Base-by-base conservation (phyloP, 2,113 vertebrate genomes). In the Dendrocopos noguchii region DNA sequence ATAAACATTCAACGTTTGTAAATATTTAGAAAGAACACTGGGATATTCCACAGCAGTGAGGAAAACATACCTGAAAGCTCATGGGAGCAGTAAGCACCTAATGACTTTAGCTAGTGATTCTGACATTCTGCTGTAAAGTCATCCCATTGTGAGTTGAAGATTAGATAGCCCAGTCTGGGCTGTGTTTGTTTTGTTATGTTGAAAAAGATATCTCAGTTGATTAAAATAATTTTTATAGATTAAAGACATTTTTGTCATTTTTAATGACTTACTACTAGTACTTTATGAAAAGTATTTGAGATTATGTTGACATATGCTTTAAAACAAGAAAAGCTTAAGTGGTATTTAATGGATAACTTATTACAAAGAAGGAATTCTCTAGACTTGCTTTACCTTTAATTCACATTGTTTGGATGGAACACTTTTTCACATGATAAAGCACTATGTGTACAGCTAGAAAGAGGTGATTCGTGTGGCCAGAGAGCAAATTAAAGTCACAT, bases 211-310 rank as follows among this genome's bases (percentile, higher is more conserved):
- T 94, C 93, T 85, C 34, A 36, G 95, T 94, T 59, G 92, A 97
- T 96, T 96, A 94, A 95, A 95, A 94, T 96, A 95, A 94, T 97
- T 94, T 96, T 94, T 77, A 94, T 72, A 98, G 97, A 98, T 97
- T 97, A 97, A 98, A 98, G 97, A 87, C 97, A 98, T 98, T 98
- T 98, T 98, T 98, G 97, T 96, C 97, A 98, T 98, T 98, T 98
- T 98, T 98, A 98, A 98, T 98, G 97, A 97, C 97, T 98, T 97
- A 97, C 97, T 97, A 94, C 96, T 81, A 80, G 97, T 97, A 96
- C 97, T 98, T 97, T 96, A 97, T 97, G 86, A 96, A 97, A 97
- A 96, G 82, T 95, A 96, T 96, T 94, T 95, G 91, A 96, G 95
- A 93, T 97, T 93, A 87, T 95, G 97, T 97, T 97, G 97, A 97